Evolutionary conservation across 2,888 invertebrate genomes (phyloP), one percentile per base, ranked within the genome.

Genomic region (Nowickia ferox): DNA sequence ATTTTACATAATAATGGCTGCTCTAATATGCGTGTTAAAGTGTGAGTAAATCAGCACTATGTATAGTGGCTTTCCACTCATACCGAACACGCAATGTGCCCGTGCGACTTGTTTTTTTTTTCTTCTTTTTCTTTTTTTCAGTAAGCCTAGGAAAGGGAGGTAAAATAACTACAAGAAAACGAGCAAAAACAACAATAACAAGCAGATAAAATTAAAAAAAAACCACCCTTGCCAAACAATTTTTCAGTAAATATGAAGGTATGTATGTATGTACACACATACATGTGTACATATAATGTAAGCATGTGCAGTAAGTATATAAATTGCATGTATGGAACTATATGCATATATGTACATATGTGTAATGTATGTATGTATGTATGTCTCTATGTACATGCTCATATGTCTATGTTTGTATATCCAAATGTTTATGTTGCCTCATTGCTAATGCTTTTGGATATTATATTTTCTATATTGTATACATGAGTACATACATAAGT

Each of bases 31-130:
- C 87, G 85, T 88, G 74, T 86, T 84, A 63, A 80, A 77, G 68
- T 87, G 87, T 75, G 87, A 86, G 82, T 81, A 80, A 84, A 83
- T 84, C 72, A 74, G 87, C 83, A 86, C 85, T 85, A 85, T 77
- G 68, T 74, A 51, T 74, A 81, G 68, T 51, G 68, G 51, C 75
- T 69, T 81, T 81, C 59, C 81, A 81, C 81, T 81, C 81, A 68
- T 61, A 75, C 61, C 74, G 59, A 75, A 63, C 81, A 81, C 81
- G 81, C 74, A 81, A 81, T 69, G 61, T 68, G 68, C 42, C 38
- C 40, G 38, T 9, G 3, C 15, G 42, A 13, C 1, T 1, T 17
- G 11, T 42, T 8, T 59, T 42, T 59, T 57, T 19, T 57, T 17
- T 30, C 6, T 30, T 30, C 5, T 30, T 30, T 4, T 30, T 30